phyloP scores from a whole-genome alignment of 1,140 invertebrate species.

The Grapholita molesta region DNA sequence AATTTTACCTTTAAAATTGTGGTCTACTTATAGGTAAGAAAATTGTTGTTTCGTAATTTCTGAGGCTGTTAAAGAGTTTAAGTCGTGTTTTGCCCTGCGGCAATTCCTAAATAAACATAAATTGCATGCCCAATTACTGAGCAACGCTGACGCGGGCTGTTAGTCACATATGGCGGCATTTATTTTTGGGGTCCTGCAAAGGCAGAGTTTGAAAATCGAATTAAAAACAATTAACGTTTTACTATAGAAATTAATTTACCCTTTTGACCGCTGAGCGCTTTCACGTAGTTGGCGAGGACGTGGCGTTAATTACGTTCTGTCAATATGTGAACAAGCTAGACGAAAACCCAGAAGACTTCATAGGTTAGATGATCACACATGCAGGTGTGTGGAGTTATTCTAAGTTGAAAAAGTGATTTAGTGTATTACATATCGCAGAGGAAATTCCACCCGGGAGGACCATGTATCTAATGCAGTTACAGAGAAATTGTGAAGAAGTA shows the following conservation, averaged over 20 bases:
- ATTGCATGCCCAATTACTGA: conserved; percentile 8
- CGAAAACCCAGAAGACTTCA: no score
- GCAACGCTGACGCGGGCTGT: background rate
- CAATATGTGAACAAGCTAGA: no score
- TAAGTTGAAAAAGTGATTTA: no score
- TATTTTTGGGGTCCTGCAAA: conserved; percentile 5
- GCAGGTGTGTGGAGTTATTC: no score
- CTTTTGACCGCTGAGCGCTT: background rate
- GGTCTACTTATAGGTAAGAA: background rate
- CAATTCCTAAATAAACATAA: conserved; percentile 13
- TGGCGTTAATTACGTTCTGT: background rate
- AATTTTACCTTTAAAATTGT: background rate
- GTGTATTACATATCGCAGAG: no score
- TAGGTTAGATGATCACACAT: no score
- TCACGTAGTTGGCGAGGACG: background rate
- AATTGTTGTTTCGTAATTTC: background rate
- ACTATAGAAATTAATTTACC: background rate
- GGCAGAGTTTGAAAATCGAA: conserved; percentile 3
- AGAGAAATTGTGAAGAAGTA: no score
- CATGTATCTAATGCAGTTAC: no score
- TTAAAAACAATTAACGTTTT: background rate
- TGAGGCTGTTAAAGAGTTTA: background rate
- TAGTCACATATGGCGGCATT: conserved; percentile 1
- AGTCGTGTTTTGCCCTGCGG: background rate
- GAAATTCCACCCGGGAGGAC: no score